These are phyloP conservation scores for Heterochromis multidens DNA, from an alignment of 2,113 vertebrate species.

Conservation along the genomic window DNA sequence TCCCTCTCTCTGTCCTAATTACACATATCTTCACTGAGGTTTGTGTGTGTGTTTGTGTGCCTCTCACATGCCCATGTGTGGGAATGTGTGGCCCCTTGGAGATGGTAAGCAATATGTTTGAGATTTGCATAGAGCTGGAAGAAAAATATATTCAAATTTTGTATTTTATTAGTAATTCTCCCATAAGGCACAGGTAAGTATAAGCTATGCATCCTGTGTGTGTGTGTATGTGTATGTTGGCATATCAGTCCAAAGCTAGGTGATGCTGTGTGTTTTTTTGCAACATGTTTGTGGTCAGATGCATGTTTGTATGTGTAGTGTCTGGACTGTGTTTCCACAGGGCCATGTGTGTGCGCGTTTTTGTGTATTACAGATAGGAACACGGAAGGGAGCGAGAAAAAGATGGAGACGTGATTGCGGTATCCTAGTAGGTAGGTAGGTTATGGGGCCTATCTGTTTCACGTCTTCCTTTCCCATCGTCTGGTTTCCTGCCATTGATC, in stretches of 20 bases:
- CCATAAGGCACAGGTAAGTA: constrained; percentile 20
- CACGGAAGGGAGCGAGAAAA: constrained; percentile 10
- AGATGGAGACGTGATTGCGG: constrained; percentile 40
- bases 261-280: constrained; percentile 10
- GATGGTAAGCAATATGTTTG: constrained; percentile 65
- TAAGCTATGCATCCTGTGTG: not conserved
- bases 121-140: constrained; percentile 64
- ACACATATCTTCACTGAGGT: constrained; percentile 12
- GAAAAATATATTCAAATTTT: constrained; percentile 44
- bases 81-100: constrained; percentile 42
- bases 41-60: not conserved
- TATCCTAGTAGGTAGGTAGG: constrained; percentile 52
- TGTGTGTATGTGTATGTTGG: not conserved
- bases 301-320: constrained; percentile 45
- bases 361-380: constrained; percentile 11
- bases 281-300: constrained; percentile 53
- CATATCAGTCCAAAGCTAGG: not conserved
- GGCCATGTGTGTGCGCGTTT: not conserved
- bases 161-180: constrained; percentile 39
- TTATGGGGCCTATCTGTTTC: constrained; percentile 84
- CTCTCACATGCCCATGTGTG: not conserved
- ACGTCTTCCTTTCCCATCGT: constrained; percentile 93
- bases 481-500: constrained; percentile 99
- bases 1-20: constrained; percentile 36
- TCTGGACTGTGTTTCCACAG: constrained; percentile 21